phyloP scores from a whole-genome alignment of 2,113 vertebrate genomes.

The Xenopus laevis region DNA sequence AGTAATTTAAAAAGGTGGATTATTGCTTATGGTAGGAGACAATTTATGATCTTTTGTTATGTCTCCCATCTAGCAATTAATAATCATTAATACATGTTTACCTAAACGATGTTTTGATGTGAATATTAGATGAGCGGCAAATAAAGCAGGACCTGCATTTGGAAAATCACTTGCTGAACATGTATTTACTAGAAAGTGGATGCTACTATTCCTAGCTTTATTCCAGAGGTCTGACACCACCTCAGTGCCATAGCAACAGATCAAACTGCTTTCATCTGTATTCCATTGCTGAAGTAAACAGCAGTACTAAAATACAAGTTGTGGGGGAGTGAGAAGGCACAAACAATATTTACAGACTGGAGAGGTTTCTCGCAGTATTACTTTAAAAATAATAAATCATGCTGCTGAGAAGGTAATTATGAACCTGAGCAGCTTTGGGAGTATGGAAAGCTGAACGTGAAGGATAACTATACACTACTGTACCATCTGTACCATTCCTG shows the following conservation, averaged over 20 bases:
- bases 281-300: constrained; percentile 37
- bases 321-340: constrained; percentile 15
- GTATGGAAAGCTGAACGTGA: background rate
- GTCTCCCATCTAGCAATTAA: background rate
- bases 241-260: constrained; percentile 39
- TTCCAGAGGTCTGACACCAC: constrained; percentile 10
- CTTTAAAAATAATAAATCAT: constrained; percentile 8
- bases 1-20: background rate
- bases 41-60: background rate
- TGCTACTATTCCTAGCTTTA: background rate
- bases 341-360: constrained; percentile 29
- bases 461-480: background rate
- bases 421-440: background rate
- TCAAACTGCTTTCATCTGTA: constrained; percentile 35
- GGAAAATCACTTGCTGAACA: no score
- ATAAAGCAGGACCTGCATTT: no score
- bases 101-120: background rate
- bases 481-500: background rate
- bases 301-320: constrained; percentile 36
- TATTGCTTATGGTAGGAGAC: background rate
- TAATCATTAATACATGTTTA: background rate
- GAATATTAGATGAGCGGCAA: background rate
- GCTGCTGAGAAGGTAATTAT: background rate
- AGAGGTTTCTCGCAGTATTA: background rate
- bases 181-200: background rate